phyloP scores from a whole-genome alignment of 2,888 invertebrate species.

The Scrobipalpa costella region DNA sequence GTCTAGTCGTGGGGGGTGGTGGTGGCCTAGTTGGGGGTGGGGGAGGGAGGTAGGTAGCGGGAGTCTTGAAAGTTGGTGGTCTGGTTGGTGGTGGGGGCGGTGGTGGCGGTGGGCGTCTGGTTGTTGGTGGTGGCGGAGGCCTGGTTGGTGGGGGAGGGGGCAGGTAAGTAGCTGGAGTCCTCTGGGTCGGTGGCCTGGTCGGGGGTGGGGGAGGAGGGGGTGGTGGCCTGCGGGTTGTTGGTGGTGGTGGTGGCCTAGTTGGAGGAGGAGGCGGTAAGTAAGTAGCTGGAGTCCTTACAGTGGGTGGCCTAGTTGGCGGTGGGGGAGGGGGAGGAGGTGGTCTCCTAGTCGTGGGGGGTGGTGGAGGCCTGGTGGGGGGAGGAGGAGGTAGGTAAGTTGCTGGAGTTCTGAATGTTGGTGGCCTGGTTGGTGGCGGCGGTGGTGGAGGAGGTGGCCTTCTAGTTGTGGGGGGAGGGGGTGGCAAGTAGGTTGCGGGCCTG shows the following conservation, averaged over 20 bases:
- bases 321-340: constrained; percentile 23
- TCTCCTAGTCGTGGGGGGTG: constrained; percentile 19
- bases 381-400: constrained; percentile 31
- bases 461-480: constrained; percentile 29
- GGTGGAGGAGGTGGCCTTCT: constrained; percentile 27
- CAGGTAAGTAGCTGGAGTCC: constrained; percentile 24
- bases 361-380: constrained; percentile 19
- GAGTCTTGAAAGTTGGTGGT: constrained; percentile 26
- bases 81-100: constrained; percentile 30
- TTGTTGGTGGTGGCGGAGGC: constrained; percentile 27
- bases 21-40: constrained; percentile 25
- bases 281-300: constrained; percentile 23
- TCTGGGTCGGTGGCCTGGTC: constrained; percentile 34
- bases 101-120: constrained; percentile 27
- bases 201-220: constrained; percentile 31
- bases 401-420: constrained; percentile 37
- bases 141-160: constrained; percentile 28
- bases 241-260: constrained; percentile 26
- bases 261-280: constrained; percentile 31
- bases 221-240: constrained; percentile 25
- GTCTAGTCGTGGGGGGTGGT: constrained; percentile 25
- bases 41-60: constrained; percentile 30
- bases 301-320: constrained; percentile 25
- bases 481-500: no score
- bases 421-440: constrained; percentile 32